phyloP scores from a whole-genome alignment of 2,888 invertebrate species.

The Agriopis leucophaearia region DNA sequence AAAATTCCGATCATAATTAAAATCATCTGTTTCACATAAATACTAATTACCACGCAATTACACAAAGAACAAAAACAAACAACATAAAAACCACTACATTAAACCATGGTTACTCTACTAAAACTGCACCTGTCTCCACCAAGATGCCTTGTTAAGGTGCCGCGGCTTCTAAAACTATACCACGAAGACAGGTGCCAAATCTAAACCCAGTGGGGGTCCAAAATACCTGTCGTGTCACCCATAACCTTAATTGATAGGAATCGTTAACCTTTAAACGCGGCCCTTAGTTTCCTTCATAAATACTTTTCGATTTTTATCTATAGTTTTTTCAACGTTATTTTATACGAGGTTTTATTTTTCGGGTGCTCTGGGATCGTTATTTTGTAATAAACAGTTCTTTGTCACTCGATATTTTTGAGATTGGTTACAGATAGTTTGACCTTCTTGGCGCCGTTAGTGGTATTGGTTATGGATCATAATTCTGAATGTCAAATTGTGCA shows the following conservation, averaged over 20 bases:
- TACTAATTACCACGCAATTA: conserved; percentile 33
- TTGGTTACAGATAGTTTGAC: conserved; percentile 70
- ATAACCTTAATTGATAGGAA: conserved; percentile 86
- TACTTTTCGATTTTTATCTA: conserved; percentile 81
- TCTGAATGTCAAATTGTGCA: conserved; percentile 66
- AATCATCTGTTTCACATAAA: conserved; percentile 19
- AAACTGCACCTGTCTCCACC: conserved; percentile 74
- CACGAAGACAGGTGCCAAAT: conserved; percentile 81
- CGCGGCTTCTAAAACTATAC: conserved; percentile 75
- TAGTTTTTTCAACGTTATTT: conserved; percentile 76
- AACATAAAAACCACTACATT: conserved; percentile 25
- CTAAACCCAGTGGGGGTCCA: conserved; percentile 79
- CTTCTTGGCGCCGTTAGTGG: conserved; percentile 67
- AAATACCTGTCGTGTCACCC: conserved; percentile 73
- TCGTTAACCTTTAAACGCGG: conserved; percentile 84
- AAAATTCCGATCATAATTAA: conserved; percentile 7
- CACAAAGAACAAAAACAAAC: conserved; percentile 14
- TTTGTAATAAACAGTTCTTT: conserved; percentile 84
- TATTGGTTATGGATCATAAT: conserved; percentile 62
- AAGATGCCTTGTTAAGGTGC: conserved; percentile 58
- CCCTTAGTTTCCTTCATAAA: conserved; percentile 82
- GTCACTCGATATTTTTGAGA: conserved; percentile 83
- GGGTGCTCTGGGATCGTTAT: conserved; percentile 81
- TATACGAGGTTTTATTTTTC: conserved; percentile 83
- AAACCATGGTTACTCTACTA: conserved; percentile 57